phyloP scores from a whole-genome alignment of 2,888 invertebrate species.

The Ischnura elegans region DNA sequence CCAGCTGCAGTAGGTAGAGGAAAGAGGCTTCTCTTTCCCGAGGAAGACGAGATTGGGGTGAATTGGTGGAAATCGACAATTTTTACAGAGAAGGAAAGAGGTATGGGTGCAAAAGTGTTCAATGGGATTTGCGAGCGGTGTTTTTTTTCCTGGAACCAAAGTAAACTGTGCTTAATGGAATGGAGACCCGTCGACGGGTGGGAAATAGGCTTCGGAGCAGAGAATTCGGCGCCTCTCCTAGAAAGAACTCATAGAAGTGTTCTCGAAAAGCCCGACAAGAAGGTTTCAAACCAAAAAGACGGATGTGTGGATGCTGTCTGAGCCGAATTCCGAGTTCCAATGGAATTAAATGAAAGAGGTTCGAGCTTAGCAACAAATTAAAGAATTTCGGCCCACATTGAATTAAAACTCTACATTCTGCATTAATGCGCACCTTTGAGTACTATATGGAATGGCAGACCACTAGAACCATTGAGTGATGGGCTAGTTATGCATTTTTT shows the following conservation, averaged over 20 bases:
- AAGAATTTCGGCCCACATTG: not conserved
- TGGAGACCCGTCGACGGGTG: not conserved
- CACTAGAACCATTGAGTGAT: too few relatives aligned
- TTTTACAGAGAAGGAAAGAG: not conserved
- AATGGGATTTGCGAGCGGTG: constrained; percentile 25
- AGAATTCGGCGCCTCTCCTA: not conserved
- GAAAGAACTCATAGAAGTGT: not conserved
- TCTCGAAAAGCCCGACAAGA: not conserved
- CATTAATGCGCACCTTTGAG: too few relatives aligned
- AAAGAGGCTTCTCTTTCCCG: not conserved
- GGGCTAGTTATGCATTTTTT: too few relatives aligned
- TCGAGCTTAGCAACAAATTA: not conserved
- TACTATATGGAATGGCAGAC: too few relatives aligned
- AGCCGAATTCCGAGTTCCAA: not conserved
- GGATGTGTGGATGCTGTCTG: not conserved
- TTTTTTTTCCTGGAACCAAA: constrained; percentile 48
- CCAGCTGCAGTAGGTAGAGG: not conserved
- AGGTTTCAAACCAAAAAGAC: not conserved
- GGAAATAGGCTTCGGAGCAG: not conserved
- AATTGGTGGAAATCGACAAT: not conserved
- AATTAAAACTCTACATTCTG: too few relatives aligned
- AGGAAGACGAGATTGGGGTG: not conserved
- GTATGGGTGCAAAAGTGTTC: not conserved
- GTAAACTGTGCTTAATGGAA: constrained; percentile 56
- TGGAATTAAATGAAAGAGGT: not conserved